These are phyloP conservation scores for Brachirus orientalis DNA, from an alignment of 2,113 vertebrate genomes.

Conservation along the genomic window DNA sequence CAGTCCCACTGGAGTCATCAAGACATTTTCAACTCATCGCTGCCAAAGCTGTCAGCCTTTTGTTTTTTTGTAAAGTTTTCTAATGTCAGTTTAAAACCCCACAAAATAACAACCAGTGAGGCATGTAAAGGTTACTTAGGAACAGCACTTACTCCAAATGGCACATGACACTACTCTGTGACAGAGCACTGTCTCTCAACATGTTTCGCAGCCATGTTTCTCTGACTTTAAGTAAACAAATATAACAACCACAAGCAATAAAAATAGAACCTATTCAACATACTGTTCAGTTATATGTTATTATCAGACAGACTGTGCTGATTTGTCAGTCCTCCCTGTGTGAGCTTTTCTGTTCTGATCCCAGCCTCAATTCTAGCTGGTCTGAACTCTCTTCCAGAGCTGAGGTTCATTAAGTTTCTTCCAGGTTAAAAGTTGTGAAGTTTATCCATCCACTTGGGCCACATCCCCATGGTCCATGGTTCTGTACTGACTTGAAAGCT, in stretches of 20 bases:
- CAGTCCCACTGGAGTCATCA: constrained; percentile 56
- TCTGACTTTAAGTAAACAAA: constrained; percentile 15
- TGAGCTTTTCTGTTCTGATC: constrained; percentile 25
- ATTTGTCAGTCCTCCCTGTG: constrained; percentile 12
- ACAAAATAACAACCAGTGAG: constrained; percentile 22
- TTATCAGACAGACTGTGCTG: too few relatives aligned
- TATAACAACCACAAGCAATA: too few relatives aligned
- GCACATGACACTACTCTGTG: constrained; percentile 14
- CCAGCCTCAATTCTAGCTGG: constrained; percentile 15
- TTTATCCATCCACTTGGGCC: constrained; percentile 17
- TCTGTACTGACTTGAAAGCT: constrained; percentile 34
- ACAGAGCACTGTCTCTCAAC: constrained; percentile 33
- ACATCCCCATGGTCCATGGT: constrained; percentile 18
- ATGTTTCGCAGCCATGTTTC: constrained; percentile 43
- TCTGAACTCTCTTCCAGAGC: constrained; percentile 13
- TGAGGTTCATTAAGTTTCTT: constrained; percentile 13
- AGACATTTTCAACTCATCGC: constrained; percentile 63
- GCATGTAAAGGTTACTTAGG: constrained; percentile 39
- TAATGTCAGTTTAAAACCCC: constrained; percentile 50
- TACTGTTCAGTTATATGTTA: too few relatives aligned
- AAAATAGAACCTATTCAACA: not conserved
- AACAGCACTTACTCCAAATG: constrained; percentile 24
- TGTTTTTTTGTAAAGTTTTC: constrained; percentile 43
- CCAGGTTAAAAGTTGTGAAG: constrained; percentile 37
- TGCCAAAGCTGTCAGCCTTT: constrained; percentile 25